Evolutionary conservation across 2,888 invertebrate genomes (phyloP).

Genomic region (Resseliella maxima): DNA sequence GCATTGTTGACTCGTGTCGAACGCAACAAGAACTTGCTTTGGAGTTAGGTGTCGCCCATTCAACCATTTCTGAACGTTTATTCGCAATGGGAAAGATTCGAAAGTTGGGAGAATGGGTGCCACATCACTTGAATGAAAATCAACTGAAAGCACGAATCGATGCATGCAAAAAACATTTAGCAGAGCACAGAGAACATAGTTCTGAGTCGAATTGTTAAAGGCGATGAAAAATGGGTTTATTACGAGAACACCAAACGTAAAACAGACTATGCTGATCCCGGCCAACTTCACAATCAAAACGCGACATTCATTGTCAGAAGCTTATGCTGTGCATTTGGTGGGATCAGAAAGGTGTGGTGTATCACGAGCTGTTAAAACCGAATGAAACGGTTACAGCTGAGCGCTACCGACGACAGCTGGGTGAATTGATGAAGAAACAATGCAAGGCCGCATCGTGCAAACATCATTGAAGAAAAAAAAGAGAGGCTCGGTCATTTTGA

Average conservation of each 20-base stretch:
- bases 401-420: conserved; percentile 56
- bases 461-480: conserved; percentile 3
- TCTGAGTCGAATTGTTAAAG: conserved; percentile 56
- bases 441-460: conserved; percentile 39
- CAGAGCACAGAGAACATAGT: conserved; percentile 53
- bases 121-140: conserved; percentile 57
- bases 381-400: conserved; percentile 56
- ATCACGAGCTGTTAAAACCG: conserved; percentile 57
- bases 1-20: conserved; percentile 57
- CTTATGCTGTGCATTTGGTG: conserved; percentile 59
- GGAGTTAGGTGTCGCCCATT: background rate
- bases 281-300: conserved; percentile 58
- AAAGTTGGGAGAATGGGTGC: conserved; percentile 58
- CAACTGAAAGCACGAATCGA: background rate
- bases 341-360: conserved; percentile 57
- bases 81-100: conserved; percentile 48
- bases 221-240: conserved; percentile 57
- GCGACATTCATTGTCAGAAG: conserved; percentile 60
- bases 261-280: conserved; percentile 9
- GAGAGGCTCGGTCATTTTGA: conserved; percentile 54
- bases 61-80: conserved; percentile 26
- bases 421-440: conserved; percentile 58
- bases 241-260: conserved; percentile 7
- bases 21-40: background rate
- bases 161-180: background rate